phyloP scores from a whole-genome alignment of 1,140 invertebrate genomes.

The Drosophila ohnishii region DNA sequence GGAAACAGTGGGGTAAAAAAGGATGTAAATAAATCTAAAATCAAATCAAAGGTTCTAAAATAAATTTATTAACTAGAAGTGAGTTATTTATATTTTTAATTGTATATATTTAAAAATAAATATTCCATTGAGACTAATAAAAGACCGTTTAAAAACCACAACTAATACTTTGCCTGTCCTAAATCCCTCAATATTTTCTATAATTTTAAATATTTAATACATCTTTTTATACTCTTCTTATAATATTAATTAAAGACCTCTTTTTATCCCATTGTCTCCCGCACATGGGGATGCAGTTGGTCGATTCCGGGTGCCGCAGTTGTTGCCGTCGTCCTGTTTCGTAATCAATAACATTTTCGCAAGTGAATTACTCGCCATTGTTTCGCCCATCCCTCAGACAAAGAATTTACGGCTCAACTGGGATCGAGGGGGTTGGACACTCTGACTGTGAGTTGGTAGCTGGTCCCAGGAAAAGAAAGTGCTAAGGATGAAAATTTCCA shows the following conservation, averaged over 20 bases:
- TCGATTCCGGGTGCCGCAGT: slow-evolving; percentile 39
- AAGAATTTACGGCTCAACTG: slow-evolving; percentile 33
- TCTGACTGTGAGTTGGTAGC: neutral
- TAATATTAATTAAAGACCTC: too few species aligned
- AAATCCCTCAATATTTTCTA: neutral
- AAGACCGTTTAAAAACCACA: too few species aligned
- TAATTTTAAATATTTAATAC: neutral
- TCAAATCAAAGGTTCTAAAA: too few species aligned
- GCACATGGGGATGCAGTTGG: slow-evolving; percentile 41
- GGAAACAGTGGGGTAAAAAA: slow-evolving; percentile 30
- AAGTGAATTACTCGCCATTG: slow-evolving; percentile 81
- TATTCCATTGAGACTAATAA: neutral
- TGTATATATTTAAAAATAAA: too few species aligned
- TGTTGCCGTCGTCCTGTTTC: slow-evolving; percentile 61
- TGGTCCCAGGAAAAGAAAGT: slow-evolving; percentile 47
- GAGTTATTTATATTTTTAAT: neutral
- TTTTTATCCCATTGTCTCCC: slow-evolving; percentile 30
- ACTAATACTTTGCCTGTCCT: too few species aligned
- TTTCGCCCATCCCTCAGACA: slow-evolving; percentile 54
- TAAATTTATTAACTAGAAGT: neutral
- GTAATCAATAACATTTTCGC: slow-evolving; percentile 81
- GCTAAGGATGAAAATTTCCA: slow-evolving; percentile 67
- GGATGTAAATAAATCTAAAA: neutral
- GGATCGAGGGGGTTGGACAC: slow-evolving; percentile 10
- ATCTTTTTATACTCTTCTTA: too few species aligned